Evolutionary conservation across 1,140 invertebrate species (phyloP), one percentile per base, ranked within the genome.

Genomic region (Danaus plexippus): DNA sequence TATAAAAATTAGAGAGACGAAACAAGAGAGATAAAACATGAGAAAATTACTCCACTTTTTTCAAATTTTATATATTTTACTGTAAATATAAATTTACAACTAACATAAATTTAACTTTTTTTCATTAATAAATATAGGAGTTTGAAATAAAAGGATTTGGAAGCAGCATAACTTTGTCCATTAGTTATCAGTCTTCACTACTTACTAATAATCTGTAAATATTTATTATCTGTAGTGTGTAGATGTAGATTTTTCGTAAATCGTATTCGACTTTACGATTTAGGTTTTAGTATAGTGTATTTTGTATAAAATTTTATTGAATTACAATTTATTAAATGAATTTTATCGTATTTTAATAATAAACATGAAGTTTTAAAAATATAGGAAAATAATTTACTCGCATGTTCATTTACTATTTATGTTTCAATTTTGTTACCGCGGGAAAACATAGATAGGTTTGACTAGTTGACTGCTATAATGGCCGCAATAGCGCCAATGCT

Each of bases 401-500:
- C 42, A 64, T 56, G 64, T 75, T 69, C 61, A 69, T 59, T 64
- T 55, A 73, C 59, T 63, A 72, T 62, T 64, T 63, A 59, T 47
- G 53, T 54, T 66, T 56, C 47, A 58, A 65, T 60, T 70, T 72
- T 61, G 62, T 77, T 77, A 84, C 80, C 83, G 83, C 83, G 81
- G 83, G 83, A 86, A 86, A 86, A 77, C 72, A 73, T 70, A 76
- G 77, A 77, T 75, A 85, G 78, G 81, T 85, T 82, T 84, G 80
- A 83, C 76, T 77, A 73, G 83, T 82, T 84, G 80, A 83, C 76
- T 77, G 73, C 71, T 73, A 69, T 83, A 87, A 87, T 87, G 83
- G 83, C 81, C 83, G 83, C 81, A 84, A 74, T 75, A 85, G 80
- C 80, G 81, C 78, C 81, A 85, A 85, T 84, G 80, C 79, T 77